Conservation (phyloP, 2,888 invertebrate genomes). For the Glyphotaelius pellucidus region DNA sequence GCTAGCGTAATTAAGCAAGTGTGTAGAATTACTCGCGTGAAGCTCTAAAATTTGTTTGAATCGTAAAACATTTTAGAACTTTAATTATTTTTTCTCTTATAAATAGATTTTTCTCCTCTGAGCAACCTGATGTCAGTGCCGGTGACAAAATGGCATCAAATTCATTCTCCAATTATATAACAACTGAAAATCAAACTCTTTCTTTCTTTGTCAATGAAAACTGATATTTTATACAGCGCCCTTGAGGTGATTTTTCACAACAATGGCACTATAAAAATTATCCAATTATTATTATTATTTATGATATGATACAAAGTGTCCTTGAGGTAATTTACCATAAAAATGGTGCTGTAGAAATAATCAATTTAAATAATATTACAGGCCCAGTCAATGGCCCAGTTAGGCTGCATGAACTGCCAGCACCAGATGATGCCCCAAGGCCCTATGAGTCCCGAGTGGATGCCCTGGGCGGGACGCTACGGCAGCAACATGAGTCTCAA, state of each 20-base stretch:
- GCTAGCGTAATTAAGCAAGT: not conserved
- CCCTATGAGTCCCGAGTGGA: constrained; percentile 69
- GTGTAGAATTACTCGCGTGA: too few species aligned
- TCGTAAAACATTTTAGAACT: not conserved
- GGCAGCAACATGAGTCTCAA: constrained; percentile 79
- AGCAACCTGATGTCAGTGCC: not conserved
- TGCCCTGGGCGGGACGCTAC: constrained; percentile 69
- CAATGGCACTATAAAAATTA: too few species aligned
- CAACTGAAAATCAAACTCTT: not conserved
- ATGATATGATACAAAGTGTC: too few species aligned
- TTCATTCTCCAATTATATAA: not conserved
- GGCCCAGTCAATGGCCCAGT: constrained; percentile 85
- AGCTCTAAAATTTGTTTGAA: not conserved
- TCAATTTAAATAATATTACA: constrained; percentile 69
- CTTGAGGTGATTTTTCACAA: too few species aligned
- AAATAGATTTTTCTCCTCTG: not conserved
- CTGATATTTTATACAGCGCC: not conserved
- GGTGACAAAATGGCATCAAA: not conserved
- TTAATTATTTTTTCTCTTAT: not conserved
- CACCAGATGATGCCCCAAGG: constrained; percentile 69
- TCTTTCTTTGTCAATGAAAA: not conserved
- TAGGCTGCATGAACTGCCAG: constrained; percentile 79
- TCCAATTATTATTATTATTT: too few species aligned
- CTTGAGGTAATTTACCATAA: not conserved
- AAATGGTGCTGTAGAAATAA: not conserved